Evolutionary conservation across 2,888 invertebrate species (phyloP).

Genomic region (Hymenopus coronatus): DNA sequence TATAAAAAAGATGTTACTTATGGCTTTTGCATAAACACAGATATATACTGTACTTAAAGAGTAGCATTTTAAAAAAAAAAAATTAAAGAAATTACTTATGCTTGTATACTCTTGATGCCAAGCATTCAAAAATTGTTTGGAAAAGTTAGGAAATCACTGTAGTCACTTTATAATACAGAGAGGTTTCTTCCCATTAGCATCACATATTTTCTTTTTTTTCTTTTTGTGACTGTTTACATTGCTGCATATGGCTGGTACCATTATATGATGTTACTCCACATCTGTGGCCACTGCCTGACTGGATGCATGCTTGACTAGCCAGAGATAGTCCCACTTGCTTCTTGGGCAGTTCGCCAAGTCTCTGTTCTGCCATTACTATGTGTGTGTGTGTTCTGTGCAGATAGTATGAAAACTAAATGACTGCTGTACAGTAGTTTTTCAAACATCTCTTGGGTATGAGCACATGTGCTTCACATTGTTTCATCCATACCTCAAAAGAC

Average conservation of each 20-base stretch:
- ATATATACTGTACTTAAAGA: neutral
- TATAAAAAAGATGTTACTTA: too few species aligned
- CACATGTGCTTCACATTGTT: neutral
- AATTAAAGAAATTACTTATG: neutral
- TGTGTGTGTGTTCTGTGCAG: neutral
- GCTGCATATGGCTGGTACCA: neutral
- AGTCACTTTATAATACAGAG: neutral
- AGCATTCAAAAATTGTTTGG: neutral
- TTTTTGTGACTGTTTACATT: neutral
- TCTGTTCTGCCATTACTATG: neutral
- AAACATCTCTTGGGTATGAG: neutral
- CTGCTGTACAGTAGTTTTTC: neutral
- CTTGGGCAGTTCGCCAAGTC: neutral
- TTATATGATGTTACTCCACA: neutral
- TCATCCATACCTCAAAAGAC: conserved; percentile 1
- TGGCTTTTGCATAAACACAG: too few species aligned
- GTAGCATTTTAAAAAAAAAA: neutral
- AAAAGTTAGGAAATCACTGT: neutral
- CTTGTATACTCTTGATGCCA: too few species aligned
- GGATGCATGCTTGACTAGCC: neutral
- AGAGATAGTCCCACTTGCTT: neutral
- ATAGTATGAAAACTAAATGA: neutral
- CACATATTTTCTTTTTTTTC: neutral
- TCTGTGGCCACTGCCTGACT: neutral
- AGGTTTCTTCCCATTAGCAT: neutral